Conservation (phyloP, 2,113 vertebrate species). For the Gadus macrocephalus region DNA sequence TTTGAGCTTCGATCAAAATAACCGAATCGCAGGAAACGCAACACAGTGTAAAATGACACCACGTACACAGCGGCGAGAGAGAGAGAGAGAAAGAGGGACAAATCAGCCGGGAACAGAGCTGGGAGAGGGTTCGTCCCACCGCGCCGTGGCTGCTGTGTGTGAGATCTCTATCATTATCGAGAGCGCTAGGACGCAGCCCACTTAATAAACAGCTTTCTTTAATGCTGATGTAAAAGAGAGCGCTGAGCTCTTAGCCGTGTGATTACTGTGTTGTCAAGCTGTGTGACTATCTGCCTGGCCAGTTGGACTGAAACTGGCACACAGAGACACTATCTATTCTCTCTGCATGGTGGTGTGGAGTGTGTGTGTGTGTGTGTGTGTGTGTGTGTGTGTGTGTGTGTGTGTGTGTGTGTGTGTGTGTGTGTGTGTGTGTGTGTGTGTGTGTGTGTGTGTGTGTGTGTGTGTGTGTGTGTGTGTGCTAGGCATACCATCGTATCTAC, state of each 20-base stretch:
- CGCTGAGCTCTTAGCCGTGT: neutral
- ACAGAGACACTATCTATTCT: neutral
- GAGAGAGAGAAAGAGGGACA: too few relatives aligned
- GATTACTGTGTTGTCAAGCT: neutral
- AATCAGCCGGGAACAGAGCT: too few relatives aligned
- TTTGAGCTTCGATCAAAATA: too few relatives aligned
- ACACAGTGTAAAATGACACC: too few relatives aligned
- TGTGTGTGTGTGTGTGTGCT: neutral
- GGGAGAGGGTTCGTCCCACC: too few relatives aligned
- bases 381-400: neutral
- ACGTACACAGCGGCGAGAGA: too few relatives aligned
- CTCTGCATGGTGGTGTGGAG: neutral
- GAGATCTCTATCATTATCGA: too few relatives aligned
- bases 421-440: constrained; percentile 10
- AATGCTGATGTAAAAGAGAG: neutral
- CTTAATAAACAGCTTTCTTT: neutral
- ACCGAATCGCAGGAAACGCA: too few relatives aligned
- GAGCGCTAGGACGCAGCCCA: neutral
- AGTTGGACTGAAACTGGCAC: neutral
- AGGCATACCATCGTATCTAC: too few relatives aligned
- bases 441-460: constrained; percentile 2
- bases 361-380: neutral
- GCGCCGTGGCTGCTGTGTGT: too few relatives aligned
- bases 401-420: constrained; percentile 11
- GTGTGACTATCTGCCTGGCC: neutral